Evolutionary conservation across 2,113 vertebrate species (phyloP).

Genomic region (Pogona vitticeps): DNA sequence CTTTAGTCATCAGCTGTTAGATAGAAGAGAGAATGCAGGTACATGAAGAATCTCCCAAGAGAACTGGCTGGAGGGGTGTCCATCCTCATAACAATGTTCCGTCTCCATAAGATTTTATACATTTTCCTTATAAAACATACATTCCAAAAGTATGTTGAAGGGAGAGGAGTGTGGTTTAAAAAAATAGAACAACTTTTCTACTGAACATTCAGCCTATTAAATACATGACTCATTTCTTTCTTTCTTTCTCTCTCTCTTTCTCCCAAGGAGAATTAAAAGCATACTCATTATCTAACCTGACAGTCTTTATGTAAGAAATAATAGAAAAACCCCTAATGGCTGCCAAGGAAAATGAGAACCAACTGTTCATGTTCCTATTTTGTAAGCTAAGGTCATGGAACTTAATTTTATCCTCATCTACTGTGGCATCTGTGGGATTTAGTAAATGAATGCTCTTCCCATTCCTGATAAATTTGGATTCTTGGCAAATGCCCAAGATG

Average conservation of each 20-base stretch:
- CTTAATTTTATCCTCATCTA: constrained; percentile 61
- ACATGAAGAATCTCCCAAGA: not conserved
- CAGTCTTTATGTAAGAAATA: constrained; percentile 28
- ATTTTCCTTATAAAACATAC: not conserved
- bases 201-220: constrained; percentile 28
- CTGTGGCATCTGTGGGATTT: constrained; percentile 51
- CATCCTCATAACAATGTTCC: not conserved
- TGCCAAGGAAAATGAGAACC: constrained; percentile 46
- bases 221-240: constrained; percentile 31
- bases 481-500: constrained; percentile 32
- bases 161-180: constrained; percentile 42
- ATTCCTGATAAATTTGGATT: constrained; percentile 42
- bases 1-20: not conserved
- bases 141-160: not conserved
- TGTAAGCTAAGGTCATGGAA: constrained; percentile 58
- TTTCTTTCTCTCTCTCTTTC: not conserved
- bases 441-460: constrained; percentile 48
- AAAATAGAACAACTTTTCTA: constrained; percentile 37
- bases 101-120: not conserved
- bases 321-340: constrained; percentile 49
- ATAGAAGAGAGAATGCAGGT: not conserved
- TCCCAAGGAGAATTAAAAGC: not conserved
- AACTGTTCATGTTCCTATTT: constrained; percentile 25
- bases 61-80: too few species aligned
- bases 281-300: not conserved